phyloP scores from a whole-genome alignment of 2,888 invertebrate genomes.

The Lissonota sp. region DNA sequence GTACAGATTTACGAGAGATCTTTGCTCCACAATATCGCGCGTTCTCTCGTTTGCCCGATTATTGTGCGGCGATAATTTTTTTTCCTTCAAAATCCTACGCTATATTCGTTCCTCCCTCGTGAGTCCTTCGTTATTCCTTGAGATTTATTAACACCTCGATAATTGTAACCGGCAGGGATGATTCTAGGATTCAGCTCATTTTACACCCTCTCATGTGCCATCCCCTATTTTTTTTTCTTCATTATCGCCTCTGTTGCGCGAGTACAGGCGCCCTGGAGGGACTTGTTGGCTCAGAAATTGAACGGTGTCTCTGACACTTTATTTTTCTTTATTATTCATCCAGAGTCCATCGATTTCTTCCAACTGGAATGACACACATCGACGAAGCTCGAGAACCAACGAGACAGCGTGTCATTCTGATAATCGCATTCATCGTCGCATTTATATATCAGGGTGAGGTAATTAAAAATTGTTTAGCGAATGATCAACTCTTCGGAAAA shows the following conservation, averaged over 20 bases:
- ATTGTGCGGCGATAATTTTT: background rate
- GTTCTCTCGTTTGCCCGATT: background rate
- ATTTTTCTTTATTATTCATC: slow-evolving; percentile 22
- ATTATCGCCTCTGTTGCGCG: background rate
- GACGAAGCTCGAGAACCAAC: background rate
- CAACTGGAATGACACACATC: background rate
- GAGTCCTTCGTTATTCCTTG: background rate
- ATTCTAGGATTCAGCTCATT: background rate
- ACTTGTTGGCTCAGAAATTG: background rate
- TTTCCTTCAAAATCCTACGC: background rate
- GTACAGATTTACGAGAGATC: slow-evolving; percentile 11
- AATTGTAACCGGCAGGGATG: background rate
- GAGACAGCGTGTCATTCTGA: slow-evolving; percentile 66
- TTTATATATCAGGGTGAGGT: background rate
- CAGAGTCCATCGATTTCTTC: background rate
- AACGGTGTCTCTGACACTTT: background rate
- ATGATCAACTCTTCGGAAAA: no score
- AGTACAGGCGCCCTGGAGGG: background rate
- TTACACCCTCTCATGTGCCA: background rate
- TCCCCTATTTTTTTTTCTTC: background rate
- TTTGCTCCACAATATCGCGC: slow-evolving; percentile 39
- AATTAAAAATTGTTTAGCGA: no score
- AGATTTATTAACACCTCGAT: slow-evolving; percentile 70
- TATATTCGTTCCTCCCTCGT: background rate
- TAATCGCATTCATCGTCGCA: slow-evolving; percentile 63